Evolutionary conservation across 2,888 invertebrate species (phyloP).

Genomic region (Synergus gifuensis): DNA sequence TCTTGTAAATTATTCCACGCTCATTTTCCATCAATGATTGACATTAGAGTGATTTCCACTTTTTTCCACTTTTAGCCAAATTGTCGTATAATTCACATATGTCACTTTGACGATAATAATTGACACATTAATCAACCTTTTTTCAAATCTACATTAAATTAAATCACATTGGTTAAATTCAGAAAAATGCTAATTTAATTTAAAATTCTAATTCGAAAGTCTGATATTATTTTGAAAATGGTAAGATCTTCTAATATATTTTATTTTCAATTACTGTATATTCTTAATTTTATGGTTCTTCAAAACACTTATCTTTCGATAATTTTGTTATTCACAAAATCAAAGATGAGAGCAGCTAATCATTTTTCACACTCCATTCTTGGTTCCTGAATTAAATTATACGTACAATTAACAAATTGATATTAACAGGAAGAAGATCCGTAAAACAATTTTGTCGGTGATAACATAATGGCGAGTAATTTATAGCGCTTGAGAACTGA

Average conservation of each 20-base stretch:
- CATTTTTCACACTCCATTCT: not conserved
- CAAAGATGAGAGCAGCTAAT: not conserved
- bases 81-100: not conserved
- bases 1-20: conserved; percentile 37
- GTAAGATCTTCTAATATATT: not conserved
- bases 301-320: not conserved
- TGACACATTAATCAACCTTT: not conserved
- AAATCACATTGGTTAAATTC: not conserved
- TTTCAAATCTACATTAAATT: not conserved
- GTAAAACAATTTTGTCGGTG: conserved; percentile 52
- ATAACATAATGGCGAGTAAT: conserved; percentile 60
- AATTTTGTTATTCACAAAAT: not conserved
- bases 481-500: conserved; percentile 52
- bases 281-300: not conserved
- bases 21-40: conserved; percentile 20
- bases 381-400: not conserved
- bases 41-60: not conserved
- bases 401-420: conserved; percentile 44
- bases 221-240: not conserved
- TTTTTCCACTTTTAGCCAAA: not conserved
- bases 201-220: not conserved
- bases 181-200: not conserved
- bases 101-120: not conserved
- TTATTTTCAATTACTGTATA: not conserved
- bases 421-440: conserved; percentile 33